These are phyloP conservation scores for Myrmophylax atrothorax DNA, from an alignment of 2,113 vertebrate species.

Conservation along the genomic window DNA sequence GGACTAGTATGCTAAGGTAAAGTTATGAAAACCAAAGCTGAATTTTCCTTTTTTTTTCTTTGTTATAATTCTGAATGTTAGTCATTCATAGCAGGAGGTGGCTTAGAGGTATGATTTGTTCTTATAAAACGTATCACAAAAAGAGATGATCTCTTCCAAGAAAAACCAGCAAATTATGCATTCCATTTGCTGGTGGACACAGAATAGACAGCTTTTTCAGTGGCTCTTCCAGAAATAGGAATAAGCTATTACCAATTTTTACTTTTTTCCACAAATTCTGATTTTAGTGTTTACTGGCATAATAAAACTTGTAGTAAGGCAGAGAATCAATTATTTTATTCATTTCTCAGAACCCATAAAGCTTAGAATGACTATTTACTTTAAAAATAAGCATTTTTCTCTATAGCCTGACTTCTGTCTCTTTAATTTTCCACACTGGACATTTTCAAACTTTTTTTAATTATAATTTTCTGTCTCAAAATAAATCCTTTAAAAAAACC, in stretches of 20 bases:
- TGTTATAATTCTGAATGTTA: conserved; percentile 11
- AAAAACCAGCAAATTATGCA: conserved; percentile 7
- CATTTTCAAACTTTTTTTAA: not conserved
- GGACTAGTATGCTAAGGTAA: not conserved
- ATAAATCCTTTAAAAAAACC: not conserved
- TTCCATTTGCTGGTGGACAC: not conserved
- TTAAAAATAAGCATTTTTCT: not conserved
- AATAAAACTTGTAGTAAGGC: not conserved
- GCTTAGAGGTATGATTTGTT: not conserved
- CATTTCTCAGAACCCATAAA: not conserved
- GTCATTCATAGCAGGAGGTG: not conserved
- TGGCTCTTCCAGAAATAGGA: not conserved
- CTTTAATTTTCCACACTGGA: not conserved
- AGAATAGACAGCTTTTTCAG: not conserved
- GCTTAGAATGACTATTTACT: not conserved
- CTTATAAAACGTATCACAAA: not conserved
- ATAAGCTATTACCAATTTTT: not conserved
- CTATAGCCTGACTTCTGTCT: not conserved
- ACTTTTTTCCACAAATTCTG: not conserved
- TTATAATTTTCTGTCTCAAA: not conserved
- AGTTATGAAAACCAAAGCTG: not conserved
- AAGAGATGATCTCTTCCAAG: not conserved
- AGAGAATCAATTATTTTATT: not conserved
- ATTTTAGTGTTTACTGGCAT: not conserved
- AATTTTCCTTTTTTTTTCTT: not conserved